A percentile compares a stretch with the other conserved stretches of the same genome.
phyloP scores from a whole-genome alignment of 2,797 vertebrate genomes.

The Acanthis flammea region DNA sequence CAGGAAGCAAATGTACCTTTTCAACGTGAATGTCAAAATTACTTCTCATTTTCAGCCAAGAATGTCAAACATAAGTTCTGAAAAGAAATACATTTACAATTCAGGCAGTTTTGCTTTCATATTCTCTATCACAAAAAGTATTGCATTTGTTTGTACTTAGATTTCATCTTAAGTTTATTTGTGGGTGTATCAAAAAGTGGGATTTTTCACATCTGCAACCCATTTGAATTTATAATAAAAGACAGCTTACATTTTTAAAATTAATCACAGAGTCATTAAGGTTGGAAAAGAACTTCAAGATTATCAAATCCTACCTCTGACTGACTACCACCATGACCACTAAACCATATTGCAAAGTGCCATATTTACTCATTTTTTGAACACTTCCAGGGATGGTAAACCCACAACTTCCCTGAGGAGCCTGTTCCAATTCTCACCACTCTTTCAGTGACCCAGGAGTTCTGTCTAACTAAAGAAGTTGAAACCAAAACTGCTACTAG shows the following conservation, averaged over 20 bases:
- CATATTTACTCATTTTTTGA: neutral
- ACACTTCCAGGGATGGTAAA: neutral
- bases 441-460: neutral
- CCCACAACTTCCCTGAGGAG: neutral
- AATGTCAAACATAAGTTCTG: constrained; percentile 10
- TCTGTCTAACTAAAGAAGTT: neutral
- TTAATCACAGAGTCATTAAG: neutral
- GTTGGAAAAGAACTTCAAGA: neutral
- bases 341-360: neutral
- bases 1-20: neutral
- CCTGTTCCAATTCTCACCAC: neutral
- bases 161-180: neutral
- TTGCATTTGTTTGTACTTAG: neutral
- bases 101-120: neutral
- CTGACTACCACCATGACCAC: neutral
- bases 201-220: neutral
- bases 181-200: neutral
- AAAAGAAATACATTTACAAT: constrained; percentile 28
- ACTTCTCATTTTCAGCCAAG: constrained; percentile 39
- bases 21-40: constrained; percentile 33
- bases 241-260: neutral
- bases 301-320: neutral
- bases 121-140: neutral
- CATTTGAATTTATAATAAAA: neutral
- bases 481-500: neutral